Base-by-base conservation (phyloP, 2,888 invertebrate genomes). In the Gymnocheta viridis region DNA sequence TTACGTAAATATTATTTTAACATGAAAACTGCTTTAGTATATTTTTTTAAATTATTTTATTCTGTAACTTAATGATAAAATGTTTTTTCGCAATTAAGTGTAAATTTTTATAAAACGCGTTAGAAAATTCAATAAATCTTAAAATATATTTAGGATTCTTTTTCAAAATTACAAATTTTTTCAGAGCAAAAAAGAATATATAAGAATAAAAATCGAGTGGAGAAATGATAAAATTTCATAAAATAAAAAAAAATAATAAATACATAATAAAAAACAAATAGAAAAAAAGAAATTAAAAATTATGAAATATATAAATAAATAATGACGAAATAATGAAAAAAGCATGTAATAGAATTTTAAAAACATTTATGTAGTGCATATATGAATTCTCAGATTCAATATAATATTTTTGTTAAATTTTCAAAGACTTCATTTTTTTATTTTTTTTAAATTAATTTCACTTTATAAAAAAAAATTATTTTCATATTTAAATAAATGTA, bases 181-280 rank as follows among this genome's bases (percentile, higher is more conserved):
- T 32, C 32, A 9, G 4, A 66, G 32, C 14, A 24, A 14, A 44
- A 62, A 60, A 14, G 19, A 56, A 44, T n/a, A 22, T 32, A 49
- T 24, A 32, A 47, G 12, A 35, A 47, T 7, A 32, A 3, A 27
- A 44, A 27, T 64, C 9, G 17, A 56, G 17, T 19, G 38, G 56
- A 47, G 19, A 74, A 19, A 27, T 66, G 9, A 51, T 32, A 22
- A 35, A 12, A 64, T 29, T 64, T 66, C 32, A 12, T 19, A 19
- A 47, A 54, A 32, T 56, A 51, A 47, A 32, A 62, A n/a, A 74
- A 49, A 60, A 29, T 82, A 82, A 82, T 72, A 82, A 73, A 78
- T n/a, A n/a, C n/a, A n/a, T 78, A 82, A 78, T 58, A 80, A 80
- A 80, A 64, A 47, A 64, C 32, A 44, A 19, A 19, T 12, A 29